A percentile compares a stretch with the other conserved stretches of the same genome.
Evolutionary conservation across 2,113 vertebrate genomes (phyloP).

Genomic region (Gobio gobio): DNA sequence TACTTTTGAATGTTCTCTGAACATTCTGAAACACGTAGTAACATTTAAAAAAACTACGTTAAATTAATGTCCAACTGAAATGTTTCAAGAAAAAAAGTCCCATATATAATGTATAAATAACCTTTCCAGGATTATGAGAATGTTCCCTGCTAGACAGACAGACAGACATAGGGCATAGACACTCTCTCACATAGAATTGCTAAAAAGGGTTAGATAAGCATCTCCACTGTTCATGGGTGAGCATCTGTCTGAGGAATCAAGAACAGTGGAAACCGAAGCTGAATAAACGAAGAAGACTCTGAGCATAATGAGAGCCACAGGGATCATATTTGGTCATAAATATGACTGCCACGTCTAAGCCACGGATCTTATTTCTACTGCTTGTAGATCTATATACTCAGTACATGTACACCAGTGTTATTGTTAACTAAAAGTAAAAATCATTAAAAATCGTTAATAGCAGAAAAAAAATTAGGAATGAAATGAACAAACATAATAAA

Average conservation of each 20-base stretch:
- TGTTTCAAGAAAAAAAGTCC: no score
- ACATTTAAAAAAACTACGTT: no score
- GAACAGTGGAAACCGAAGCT: not conserved
- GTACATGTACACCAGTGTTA: not conserved
- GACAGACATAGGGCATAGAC: not conserved
- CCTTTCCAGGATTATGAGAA: no score
- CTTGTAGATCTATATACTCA: not conserved
- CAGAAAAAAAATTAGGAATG: not conserved
- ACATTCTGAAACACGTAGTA: no score
- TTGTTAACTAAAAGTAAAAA: not conserved
- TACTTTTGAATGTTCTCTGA: no score
- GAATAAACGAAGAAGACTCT: slow-evolving; percentile 5
- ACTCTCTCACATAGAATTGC: not conserved
- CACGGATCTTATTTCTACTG: not conserved
- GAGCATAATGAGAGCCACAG: slow-evolving; percentile 33
- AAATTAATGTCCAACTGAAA: no score
- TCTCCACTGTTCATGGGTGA: not conserved
- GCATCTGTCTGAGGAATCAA: slow-evolving; percentile 25
- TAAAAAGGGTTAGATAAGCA: slow-evolving; percentile 34
- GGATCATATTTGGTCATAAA: slow-evolving; percentile 12
- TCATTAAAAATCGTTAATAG: not conserved
- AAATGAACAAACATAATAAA: not conserved
- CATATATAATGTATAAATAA: no score
- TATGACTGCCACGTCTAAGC: not conserved
- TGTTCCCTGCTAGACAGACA: no score